Base-by-base conservation (phyloP, 2,888 invertebrate genomes). In the Plutella xylostella region DNA sequence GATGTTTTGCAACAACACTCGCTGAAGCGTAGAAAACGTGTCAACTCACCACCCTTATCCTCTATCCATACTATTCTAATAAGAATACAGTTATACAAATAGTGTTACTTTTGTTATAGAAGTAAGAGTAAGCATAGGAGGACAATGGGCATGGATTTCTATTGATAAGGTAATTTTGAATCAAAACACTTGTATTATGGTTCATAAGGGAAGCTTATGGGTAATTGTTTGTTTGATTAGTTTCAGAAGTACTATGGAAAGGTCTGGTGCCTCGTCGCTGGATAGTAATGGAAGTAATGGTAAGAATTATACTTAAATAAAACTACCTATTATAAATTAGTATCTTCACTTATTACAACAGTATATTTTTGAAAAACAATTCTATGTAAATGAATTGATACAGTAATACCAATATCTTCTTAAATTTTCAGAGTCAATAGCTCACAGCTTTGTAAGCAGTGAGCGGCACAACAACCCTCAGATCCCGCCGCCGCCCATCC, bases 241-340 rank as follows among this genome's bases (percentile, higher is more conserved):
- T 76, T 78, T 58, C 72, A 77, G 75, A 62, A 58, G 69, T 75
- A 80, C 73, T 74, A 91, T 91, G 91, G 91, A 91, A 85, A n/a
- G n/a, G n/a, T 91, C 91, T 70, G 91, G 90, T 61, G 90, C 90
- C 70, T 90, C 91, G 65, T 91, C 91, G 57, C 80, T 91, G 82
- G 91, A 91, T 71, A 91, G 91, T 72, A 90, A 89, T 74, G 90
- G 89, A 68, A 91, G 90, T 73, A 90, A 89, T 83, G 91, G 91
- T 88, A 71, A 85, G 87, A 68, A 53, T 3, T 6, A 20, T 30
- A 34, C 18, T 18, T n/a, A n/a, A n/a, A n/a, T n/a, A n/a, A n/a
- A n/a, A n/a, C n/a, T n/a, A n/a, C n/a, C n/a, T n/a, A n/a, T n/a
- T n/a, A n/a, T n/a, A n/a, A n/a, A n/a, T n/a, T n/a, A n/a, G n/a